Percentiles rank a stretch among this genome's conserved stretches.
Evolutionary conservation across 2,888 invertebrate species (phyloP).

Genomic region (Ormyrus pomaceus): DNA sequence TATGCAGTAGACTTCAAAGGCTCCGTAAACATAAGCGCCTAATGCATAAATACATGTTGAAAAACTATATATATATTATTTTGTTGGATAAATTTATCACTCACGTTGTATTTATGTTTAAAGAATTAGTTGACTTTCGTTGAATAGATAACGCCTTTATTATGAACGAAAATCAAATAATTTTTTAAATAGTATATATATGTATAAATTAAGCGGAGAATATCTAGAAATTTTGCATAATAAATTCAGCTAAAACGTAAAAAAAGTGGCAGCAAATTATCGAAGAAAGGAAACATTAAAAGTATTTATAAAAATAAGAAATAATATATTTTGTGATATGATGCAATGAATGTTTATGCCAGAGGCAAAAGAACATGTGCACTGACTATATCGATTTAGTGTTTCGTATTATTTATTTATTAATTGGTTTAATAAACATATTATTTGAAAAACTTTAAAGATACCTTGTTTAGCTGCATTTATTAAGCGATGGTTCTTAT

Average conservation of each 20-base stretch:
- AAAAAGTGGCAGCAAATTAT: neutral
- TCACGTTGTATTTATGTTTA: constrained; percentile 51
- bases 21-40: constrained; percentile 24
- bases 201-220: constrained; percentile 19
- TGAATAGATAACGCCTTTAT: neutral
- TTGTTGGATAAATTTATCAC: constrained; percentile 48
- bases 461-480: constrained; percentile 28
- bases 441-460: neutral
- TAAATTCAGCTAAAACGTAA: constrained; percentile 32
- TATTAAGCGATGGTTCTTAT: constrained; percentile 39
- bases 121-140: constrained; percentile 41
- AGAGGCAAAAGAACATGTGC: neutral
- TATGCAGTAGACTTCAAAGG: constrained; percentile 30
- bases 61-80: constrained; percentile 44
- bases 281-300: neutral
- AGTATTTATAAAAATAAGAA: neutral
- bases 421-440: too few species aligned
- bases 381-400: neutral
- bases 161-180: constrained; percentile 19
- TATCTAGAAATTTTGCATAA: constrained; percentile 32
- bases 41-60: constrained; percentile 43
- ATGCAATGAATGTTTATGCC: neutral
- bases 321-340: neutral
- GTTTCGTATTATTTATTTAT: too few species aligned
- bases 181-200: constrained; percentile 41